A percentile compares a stretch with the other conserved stretches of the same genome.
phyloP scores from a whole-genome alignment of 2,888 invertebrate species.

The Melanchra persicariae region DNA sequence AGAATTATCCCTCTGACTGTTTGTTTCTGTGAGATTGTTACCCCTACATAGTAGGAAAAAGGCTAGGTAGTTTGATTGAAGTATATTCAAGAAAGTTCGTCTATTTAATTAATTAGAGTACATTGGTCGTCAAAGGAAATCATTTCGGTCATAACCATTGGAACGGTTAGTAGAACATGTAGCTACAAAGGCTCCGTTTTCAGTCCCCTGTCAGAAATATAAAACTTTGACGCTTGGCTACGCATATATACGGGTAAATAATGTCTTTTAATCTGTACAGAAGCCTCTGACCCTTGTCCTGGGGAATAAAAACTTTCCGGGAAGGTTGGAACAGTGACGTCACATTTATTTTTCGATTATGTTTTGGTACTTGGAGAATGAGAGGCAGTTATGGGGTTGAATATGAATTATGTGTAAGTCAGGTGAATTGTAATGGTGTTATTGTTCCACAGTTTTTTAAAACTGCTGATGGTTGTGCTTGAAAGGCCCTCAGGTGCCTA shows the following conservation, averaged over 20 bases:
- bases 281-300: slow-evolving; percentile 83
- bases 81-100: slow-evolving; percentile 8
- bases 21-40: too few relatives aligned
- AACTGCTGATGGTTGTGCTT: background rate
- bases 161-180: slow-evolving; percentile 75
- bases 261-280: slow-evolving; percentile 87
- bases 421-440: background rate
- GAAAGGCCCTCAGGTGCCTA: too few relatives aligned
- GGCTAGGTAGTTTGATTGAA: too few relatives aligned
- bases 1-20: too few relatives aligned
- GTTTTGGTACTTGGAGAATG: slow-evolving; percentile 74
- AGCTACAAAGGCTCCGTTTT: slow-evolving; percentile 72
- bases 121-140: slow-evolving; percentile 62
- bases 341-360: slow-evolving; percentile 86
- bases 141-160: slow-evolving; percentile 71
- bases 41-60: too few relatives aligned
- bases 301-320: slow-evolving; percentile 79
- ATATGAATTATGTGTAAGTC: slow-evolving; percentile 40
- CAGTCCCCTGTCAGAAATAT: slow-evolving; percentile 85
- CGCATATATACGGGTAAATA: slow-evolving; percentile 84
- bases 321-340: slow-evolving; percentile 80
- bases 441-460: background rate
- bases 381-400: slow-evolving; percentile 67
- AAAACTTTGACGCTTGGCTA: slow-evolving; percentile 84
- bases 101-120: slow-evolving; percentile 58